phyloP scores from a whole-genome alignment of 2,113 vertebrate species.

The Toxotes jaculatrix region DNA sequence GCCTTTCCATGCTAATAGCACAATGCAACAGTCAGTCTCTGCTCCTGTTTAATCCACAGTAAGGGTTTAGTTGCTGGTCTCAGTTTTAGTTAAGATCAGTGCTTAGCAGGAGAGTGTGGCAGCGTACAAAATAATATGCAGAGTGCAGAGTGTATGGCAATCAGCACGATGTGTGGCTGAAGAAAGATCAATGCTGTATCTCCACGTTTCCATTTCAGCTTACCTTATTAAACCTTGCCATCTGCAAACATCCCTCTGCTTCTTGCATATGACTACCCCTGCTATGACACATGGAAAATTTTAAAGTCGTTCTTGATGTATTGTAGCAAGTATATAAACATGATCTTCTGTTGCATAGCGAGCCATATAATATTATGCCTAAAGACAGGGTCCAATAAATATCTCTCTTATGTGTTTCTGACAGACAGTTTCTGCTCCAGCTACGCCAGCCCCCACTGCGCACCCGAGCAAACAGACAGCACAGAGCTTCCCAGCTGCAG shows the following conservation, averaged over 20 bases:
- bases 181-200: background rate
- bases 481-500: slow-evolving; percentile 67
- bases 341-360: background rate
- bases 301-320: slow-evolving; percentile 19
- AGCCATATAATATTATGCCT: background rate
- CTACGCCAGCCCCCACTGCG: slow-evolving; percentile 59
- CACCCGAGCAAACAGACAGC: slow-evolving; percentile 64
- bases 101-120: background rate
- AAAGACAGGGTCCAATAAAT: slow-evolving; percentile 15
- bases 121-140: background rate
- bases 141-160: background rate
- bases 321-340: slow-evolving; percentile 7
- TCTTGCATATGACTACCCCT: background rate
- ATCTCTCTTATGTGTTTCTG: slow-evolving; percentile 54
- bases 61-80: background rate
- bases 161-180: slow-evolving; percentile 1
- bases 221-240: background rate
- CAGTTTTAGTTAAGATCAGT: background rate
- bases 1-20: slow-evolving; percentile 7
- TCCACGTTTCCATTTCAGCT: slow-evolving; percentile 18
- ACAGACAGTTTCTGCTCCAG: slow-evolving; percentile 77
- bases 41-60: slow-evolving; percentile 39
- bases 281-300: slow-evolving; percentile 33
- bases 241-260: slow-evolving; percentile 1
- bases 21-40: slow-evolving; percentile 12